Conservation (phyloP, 2,113 vertebrate genomes). For the Daubentonia madagascariensis region DNA sequence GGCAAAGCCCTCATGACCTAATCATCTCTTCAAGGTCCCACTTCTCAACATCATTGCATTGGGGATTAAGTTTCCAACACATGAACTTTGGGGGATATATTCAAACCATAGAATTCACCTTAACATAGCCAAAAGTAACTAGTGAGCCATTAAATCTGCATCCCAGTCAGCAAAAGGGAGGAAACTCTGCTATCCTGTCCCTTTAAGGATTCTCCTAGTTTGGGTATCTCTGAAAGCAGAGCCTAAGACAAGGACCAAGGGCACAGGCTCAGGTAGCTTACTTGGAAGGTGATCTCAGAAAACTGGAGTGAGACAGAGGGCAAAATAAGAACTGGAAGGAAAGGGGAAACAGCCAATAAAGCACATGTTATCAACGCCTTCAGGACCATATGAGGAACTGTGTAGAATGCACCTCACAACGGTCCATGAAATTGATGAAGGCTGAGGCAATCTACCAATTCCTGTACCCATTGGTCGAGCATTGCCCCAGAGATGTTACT, state of each 20-base stretch:
- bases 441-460: not conserved
- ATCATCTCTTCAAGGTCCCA: not conserved
- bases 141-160: not conserved
- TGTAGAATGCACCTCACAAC: not conserved
- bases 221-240: not conserved
- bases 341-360: not conserved
- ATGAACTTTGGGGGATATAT: not conserved
- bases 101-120: not conserved
- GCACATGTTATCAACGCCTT: not conserved
- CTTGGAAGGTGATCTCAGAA: not conserved
- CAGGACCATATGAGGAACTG: not conserved
- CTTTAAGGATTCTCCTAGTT: not conserved
- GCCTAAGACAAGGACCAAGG: not conserved
- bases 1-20: not conserved
- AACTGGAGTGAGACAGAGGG: not conserved
- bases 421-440: not conserved
- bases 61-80: not conserved
- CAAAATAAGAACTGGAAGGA: not conserved
- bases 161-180: not conserved
- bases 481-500: not conserved
- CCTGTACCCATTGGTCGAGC: not conserved
- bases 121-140: not conserved
- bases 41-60: not conserved
- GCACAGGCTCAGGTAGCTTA: not conserved
- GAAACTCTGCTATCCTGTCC: not conserved